Base-by-base conservation (phyloP, 30 jellyfish, hydroid and myxozoan genomes). In the Hydractinia symbiolongicarpus region DNA sequence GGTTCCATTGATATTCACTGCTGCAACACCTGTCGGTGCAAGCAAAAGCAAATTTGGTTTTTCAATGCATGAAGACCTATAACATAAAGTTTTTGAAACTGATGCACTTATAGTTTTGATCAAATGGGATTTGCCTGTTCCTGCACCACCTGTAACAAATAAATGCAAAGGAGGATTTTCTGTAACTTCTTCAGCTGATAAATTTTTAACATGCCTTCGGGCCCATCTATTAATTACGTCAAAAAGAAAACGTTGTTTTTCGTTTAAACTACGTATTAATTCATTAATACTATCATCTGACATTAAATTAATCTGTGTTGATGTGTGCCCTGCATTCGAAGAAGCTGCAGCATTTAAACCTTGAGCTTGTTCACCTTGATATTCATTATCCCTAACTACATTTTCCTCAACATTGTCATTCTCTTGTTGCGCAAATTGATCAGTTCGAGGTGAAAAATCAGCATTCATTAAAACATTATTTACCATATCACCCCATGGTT, bases 61-160 rank as follows among this genome's bases (percentile, higher is more conserved):
- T 8, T 52, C 10, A 72, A 72, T 78, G 55, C 20, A 19, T 78
- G 50, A 10, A 16, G 44, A 76, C n/a, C 84, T 78, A 16, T 76
- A 76, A 9, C 17, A 76, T 21, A 76, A 76, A 17, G 84, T 50
- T 53, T 76, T 76, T 19, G 78, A 49, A 56, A 76, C n/a, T n/a
- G 84, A 77, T 49, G 84, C 84, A 50, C 44, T 49, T 6, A 76
- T 76, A 54, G 84, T 76, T 76, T 76, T 76, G 51, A 76, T 76
- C 54, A 76, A 54, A 10, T 50, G 83, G 8, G 11, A 21, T 76
- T 50, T 76, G 10, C 84, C 69, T 11, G 69, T 58, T 58, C 69
- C 84, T 76, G 84, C 77, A n/a, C 84, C 84, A 76, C 79, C 82
- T 19, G 79, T 73, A 51, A 73, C 51, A 51, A 73, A 73, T 11